phyloP scores from a whole-genome alignment of 2,888 invertebrate species.

The Rotaria sp. region DNA sequence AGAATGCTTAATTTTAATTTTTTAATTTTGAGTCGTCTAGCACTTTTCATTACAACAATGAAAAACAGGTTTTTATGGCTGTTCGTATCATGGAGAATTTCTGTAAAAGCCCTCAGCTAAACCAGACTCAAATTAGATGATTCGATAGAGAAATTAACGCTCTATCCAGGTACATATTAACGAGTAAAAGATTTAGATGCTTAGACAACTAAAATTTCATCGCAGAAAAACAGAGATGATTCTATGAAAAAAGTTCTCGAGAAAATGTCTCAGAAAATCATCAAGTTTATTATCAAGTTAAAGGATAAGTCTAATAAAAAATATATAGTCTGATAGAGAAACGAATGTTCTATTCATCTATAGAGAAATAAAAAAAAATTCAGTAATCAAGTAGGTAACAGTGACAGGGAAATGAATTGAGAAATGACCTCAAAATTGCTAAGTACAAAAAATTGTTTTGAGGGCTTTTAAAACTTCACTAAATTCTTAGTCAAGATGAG shows the following conservation, averaged over 20 bases:
- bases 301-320: too few relatives aligned
- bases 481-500: too few relatives aligned
- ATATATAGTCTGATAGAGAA: too few relatives aligned
- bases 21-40: not conserved
- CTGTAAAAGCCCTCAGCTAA: not conserved
- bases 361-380: too few relatives aligned
- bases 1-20: slow-evolving; percentile 1
- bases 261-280: too few relatives aligned
- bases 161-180: not conserved
- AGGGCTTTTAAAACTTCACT: too few relatives aligned
- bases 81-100: not conserved
- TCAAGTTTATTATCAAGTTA: slow-evolving; percentile 41
- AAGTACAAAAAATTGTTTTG: too few relatives aligned
- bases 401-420: too few relatives aligned
- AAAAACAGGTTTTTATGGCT: not conserved
- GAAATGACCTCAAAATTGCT: too few relatives aligned
- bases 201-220: not conserved
- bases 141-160: not conserved
- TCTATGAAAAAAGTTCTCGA: too few relatives aligned
- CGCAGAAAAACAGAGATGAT: not conserved
- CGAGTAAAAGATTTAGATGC: not conserved
- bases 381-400: too few relatives aligned
- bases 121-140: not conserved
- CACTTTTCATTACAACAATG: not conserved
- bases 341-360: too few relatives aligned